Percentiles rank a stretch among this genome's conserved stretches.
Conservation (phyloP, 2,797 vertebrate species). For the Scleropages formosus region DNA sequence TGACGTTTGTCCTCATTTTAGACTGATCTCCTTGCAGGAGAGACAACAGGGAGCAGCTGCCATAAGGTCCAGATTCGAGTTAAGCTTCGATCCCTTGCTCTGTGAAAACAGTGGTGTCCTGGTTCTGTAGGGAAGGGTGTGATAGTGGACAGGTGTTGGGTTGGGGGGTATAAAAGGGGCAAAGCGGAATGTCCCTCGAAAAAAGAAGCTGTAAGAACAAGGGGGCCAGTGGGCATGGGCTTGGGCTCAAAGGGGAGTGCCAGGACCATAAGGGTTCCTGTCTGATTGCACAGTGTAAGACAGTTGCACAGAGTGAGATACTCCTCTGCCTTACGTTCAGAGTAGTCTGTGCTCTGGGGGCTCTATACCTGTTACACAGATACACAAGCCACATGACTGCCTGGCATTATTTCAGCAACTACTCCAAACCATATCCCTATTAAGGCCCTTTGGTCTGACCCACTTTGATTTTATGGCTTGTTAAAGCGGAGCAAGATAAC, state of each 20-base stretch:
- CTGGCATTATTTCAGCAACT: background rate
- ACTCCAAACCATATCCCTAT: background rate
- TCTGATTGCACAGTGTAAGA: background rate
- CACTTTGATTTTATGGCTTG: constrained; percentile 2
- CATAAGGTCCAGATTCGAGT: constrained; percentile 33
- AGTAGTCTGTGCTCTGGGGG: too few species aligned
- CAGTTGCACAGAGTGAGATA: too few species aligned
- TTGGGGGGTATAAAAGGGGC: constrained; percentile 30
- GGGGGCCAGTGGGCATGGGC: constrained; percentile 43
- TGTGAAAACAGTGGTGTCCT: constrained; percentile 46
- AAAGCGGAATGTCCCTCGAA: background rate
- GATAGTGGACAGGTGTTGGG: constrained; percentile 44
- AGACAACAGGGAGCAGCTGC: background rate
- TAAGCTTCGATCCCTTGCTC: constrained; percentile 41
- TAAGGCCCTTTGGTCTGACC: constrained; percentile 2
- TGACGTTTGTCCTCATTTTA: too few species aligned
- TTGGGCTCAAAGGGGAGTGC: too few species aligned
- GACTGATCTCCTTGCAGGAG: too few species aligned
- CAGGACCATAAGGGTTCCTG: background rate
- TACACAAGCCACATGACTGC: too few species aligned
- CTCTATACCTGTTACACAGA: too few species aligned
- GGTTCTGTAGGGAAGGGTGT: constrained; percentile 39
- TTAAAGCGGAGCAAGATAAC: constrained; percentile 3
- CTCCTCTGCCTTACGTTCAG: too few species aligned
- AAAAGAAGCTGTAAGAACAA: constrained; percentile 13